phyloP scores from a whole-genome alignment of 2,888 invertebrate species.

The Eristalis intricaria region DNA sequence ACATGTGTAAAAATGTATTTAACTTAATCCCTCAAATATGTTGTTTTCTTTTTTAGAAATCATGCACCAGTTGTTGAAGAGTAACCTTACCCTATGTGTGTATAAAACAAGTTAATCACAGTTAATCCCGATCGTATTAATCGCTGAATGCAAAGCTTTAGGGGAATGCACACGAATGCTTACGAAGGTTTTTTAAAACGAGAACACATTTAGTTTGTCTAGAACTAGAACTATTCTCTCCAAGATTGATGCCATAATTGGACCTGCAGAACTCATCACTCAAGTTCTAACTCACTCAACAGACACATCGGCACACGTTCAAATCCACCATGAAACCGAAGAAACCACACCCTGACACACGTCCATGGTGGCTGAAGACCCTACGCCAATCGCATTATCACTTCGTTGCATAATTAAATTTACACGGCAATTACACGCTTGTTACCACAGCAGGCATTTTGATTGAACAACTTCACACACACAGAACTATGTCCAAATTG shows the following conservation, averaged over 20 bases:
- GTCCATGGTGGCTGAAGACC: constrained; percentile 18
- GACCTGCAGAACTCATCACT: constrained; percentile 51
- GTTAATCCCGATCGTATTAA: constrained; percentile 72
- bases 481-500: constrained; percentile 77
- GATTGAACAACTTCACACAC: constrained; percentile 20
- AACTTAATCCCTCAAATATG: constrained; percentile 78
- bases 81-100: constrained; percentile 13
- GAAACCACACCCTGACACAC: constrained; percentile 68
- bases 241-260: constrained; percentile 21
- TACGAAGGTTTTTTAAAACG: no score
- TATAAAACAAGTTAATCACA: constrained; percentile 55
- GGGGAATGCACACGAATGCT: no score
- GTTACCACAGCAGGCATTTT: constrained; percentile 41
- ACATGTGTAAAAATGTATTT: constrained; percentile 80
- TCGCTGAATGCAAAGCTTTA: constrained; percentile 64
- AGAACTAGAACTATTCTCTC: no score
- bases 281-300: constrained; percentile 46
- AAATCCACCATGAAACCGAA: constrained; percentile 18
- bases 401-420: constrained; percentile 80
- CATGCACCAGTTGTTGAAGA: constrained; percentile 9
- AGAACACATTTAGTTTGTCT: no score
- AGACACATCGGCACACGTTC: constrained; percentile 35
- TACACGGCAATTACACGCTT: constrained; percentile 80
- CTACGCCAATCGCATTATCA: constrained; percentile 67
- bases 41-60: constrained; percentile 79